A percentile compares a stretch with the other conserved stretches of the same genome.
phyloP scores from a whole-genome alignment of 92 coral and sea anemone species.

The Zoanthus solanderi region DNA sequence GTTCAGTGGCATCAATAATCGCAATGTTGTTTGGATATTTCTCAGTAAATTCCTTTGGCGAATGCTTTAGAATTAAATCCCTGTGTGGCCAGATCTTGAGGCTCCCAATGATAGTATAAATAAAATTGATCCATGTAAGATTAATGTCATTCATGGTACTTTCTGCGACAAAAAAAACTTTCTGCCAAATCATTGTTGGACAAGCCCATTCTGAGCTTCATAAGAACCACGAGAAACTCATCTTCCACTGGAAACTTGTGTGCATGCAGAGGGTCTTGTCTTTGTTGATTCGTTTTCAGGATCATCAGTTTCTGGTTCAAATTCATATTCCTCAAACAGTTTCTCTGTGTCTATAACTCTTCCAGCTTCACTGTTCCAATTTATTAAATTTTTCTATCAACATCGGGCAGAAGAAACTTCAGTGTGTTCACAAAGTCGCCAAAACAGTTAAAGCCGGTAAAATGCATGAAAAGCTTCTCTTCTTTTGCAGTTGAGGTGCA shows the following conservation, averaged over 20 bases:
- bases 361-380: no score
- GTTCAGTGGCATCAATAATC: slow-evolving; percentile 80
- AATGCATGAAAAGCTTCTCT: no score
- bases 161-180: slow-evolving; percentile 65
- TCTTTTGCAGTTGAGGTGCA: no score
- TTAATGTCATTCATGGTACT: slow-evolving; percentile 55
- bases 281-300: background rate
- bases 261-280: slow-evolving; percentile 43
- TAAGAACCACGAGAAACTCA: slow-evolving; percentile 62
- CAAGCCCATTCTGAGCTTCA: slow-evolving; percentile 65
- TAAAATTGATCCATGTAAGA: slow-evolving; percentile 70
- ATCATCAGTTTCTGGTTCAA: background rate
- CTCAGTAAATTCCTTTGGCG: slow-evolving; percentile 58
- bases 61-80: slow-evolving; percentile 43
- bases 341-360: background rate
- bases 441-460: no score
- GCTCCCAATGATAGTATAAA: slow-evolving; percentile 29
- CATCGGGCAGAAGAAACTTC: no score
- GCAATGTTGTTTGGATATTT: slow-evolving; percentile 60
- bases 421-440: no score
- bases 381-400: no score
- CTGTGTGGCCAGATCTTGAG: background rate
- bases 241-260: slow-evolving; percentile 63
- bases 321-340: slow-evolving; percentile 32
- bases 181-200: slow-evolving; percentile 60